Base-by-base conservation (phyloP, 1,140 invertebrate genomes). In the Onthophagus taurus region DNA sequence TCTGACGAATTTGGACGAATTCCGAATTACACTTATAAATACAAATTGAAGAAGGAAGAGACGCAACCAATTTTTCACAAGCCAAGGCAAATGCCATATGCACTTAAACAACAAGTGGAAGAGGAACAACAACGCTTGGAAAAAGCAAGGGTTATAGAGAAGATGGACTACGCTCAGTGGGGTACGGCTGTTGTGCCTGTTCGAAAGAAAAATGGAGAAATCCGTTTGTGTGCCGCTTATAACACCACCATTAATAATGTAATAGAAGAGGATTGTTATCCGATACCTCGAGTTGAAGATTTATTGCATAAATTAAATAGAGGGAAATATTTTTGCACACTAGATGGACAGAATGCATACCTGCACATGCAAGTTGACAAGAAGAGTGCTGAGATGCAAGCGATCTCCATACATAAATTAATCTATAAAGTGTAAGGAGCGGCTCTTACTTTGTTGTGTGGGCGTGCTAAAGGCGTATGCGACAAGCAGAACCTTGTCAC, bases 371-470 rank as follows among this genome's bases (percentile, higher is more conserved):
- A 17, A n/a, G 49, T 61, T 33, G 46, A 55, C 21, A 49, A 54
- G 24, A 52, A 58, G 31, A 57, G 49, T 37, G 44, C 50, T 20
- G 26, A 47, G 31, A 46, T 64, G 23, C 48, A 56, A 34, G 54
- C 61, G 2, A 42, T 63, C 11, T 57, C 52, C 33, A 61, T 55
- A 13, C 57, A 53, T n/a, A n/a, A n/a, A n/a, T n/a, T n/a, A n/a
- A n/a, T n/a, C n/a, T n/a, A n/a, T n/a, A n/a, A n/a, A n/a, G n/a
- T n/a, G n/a, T n/a, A n/a, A n/a, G n/a, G n/a, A n/a, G n/a, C n/a
- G n/a, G n/a, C n/a, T n/a, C n/a, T n/a, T n/a, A n/a, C n/a, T n/a
- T n/a, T n/a, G n/a, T n/a, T n/a, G n/a, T n/a, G n/a, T n/a, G n/a
- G n/a, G n/a, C n/a, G n/a, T n/a, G n/a, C n/a, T n/a, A n/a, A n/a